Evolutionary conservation across 1,140 invertebrate species (phyloP).

Genomic region (Drosophila sucinea): DNA sequence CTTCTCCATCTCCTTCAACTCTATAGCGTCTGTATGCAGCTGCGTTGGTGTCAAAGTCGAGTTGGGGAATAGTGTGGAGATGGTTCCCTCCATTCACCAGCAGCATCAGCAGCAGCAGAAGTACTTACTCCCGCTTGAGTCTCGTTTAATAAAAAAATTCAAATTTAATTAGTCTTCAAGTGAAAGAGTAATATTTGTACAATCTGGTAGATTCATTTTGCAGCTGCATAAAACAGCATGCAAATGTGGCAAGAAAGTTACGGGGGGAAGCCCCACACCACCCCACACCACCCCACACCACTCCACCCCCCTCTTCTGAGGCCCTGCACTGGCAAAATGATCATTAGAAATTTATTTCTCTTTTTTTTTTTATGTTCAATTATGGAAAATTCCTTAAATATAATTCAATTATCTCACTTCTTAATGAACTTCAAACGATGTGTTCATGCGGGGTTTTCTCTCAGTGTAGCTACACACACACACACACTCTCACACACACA

Average conservation of each 20-base stretch:
- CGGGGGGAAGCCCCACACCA: not conserved
- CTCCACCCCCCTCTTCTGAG: no score
- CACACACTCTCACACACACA: conserved; percentile 27
- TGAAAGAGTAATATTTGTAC: conserved; percentile 80
- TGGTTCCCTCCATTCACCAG: not conserved
- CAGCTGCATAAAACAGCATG: conserved; percentile 55
- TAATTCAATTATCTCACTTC: no score
- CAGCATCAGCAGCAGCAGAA: not conserved
- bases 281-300: no score
- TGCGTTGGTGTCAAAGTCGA: conserved; percentile 14
- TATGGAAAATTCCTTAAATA: no score
- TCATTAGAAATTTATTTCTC: no score
- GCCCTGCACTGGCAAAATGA: no score
- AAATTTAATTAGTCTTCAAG: conserved; percentile 81
- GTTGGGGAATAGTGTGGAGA: not conserved
- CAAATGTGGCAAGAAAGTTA: conserved; percentile 30
- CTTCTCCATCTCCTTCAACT: conserved; percentile 1
- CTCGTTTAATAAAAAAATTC: conserved; percentile 74
- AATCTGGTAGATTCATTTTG: conserved; percentile 61
- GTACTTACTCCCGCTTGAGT: conserved; percentile 31
- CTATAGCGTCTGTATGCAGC: conserved; percentile 19
- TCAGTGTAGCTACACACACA: not conserved
- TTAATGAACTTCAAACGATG: no score
- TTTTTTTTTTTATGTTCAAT: no score
- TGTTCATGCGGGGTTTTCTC: not conserved